Conservation (phyloP, 2,888 invertebrate genomes). For the Pasiphila rectangulata region DNA sequence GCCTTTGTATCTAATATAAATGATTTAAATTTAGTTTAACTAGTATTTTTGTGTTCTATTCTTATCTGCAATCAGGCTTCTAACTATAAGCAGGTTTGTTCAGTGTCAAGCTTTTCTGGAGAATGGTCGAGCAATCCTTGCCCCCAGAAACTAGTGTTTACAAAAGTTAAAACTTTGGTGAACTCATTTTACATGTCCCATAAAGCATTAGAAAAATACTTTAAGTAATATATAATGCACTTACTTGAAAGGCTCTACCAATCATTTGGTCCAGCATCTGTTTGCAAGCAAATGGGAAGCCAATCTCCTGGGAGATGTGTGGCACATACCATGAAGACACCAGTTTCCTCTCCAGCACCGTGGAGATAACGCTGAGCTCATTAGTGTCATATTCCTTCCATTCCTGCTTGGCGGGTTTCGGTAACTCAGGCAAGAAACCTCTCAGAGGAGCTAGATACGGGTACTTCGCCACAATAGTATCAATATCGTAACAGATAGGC, state of each 20-base stretch:
- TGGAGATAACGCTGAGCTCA: slow-evolving; percentile 70
- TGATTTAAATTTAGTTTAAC: no score
- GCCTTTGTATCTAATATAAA: no score
- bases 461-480: slow-evolving; percentile 47
- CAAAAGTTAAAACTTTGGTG: no score
- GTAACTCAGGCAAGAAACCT: slow-evolving; percentile 45
- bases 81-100: no score
- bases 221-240: slow-evolving; percentile 15
- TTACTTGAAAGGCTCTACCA: slow-evolving; percentile 69
- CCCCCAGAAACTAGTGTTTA: no score
- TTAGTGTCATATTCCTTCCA: slow-evolving; percentile 69
- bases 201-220: no score
- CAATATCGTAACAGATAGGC: slow-evolving; percentile 71
- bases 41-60: no score
- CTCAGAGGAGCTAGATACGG: slow-evolving; percentile 48
- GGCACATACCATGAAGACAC: slow-evolving; percentile 76
- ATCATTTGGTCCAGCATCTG: slow-evolving; percentile 76
- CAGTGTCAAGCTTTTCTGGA: no score
- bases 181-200: no score
- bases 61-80: no score
- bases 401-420: slow-evolving; percentile 34
- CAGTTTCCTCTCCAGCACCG: slow-evolving; percentile 66
- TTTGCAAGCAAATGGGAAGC: slow-evolving; percentile 76
- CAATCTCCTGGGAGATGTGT: slow-evolving; percentile 72
- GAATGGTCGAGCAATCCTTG: no score